A percentile compares a stretch with the other conserved stretches of the same genome.
Conservation (phyloP, 1,140 invertebrate species). For the Drosophila erecta region DNA sequence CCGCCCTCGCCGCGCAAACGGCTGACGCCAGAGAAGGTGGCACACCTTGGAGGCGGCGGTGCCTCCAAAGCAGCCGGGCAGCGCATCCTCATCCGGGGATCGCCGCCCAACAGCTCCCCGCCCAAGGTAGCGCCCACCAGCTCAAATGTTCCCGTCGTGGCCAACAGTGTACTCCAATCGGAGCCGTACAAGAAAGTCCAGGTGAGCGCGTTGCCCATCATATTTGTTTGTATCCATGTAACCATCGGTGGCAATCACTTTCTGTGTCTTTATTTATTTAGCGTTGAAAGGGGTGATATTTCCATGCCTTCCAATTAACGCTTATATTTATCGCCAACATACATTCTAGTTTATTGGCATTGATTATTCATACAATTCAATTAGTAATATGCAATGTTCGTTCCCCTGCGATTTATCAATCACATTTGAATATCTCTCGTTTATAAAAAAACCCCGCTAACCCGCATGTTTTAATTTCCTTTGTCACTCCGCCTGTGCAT, state of each 20-base stretch:
- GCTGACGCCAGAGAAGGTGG: slow-evolving; percentile 24
- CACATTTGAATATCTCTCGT: neutral
- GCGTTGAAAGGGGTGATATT: neutral
- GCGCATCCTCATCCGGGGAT: slow-evolving; percentile 15
- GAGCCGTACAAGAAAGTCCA: slow-evolving; percentile 75
- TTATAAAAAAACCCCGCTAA: neutral
- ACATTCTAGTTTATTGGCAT: neutral
- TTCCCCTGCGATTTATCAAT: neutral
- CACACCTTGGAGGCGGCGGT: slow-evolving; percentile 14
- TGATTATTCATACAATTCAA: too few relatives aligned
- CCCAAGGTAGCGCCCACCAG: slow-evolving; percentile 1
- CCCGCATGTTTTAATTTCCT: neutral
- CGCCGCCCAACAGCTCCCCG: neutral
- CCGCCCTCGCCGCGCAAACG: slow-evolving; percentile 34
- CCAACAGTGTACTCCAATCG: slow-evolving; percentile 62
- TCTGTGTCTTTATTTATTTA: neutral
- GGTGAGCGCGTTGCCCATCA: slow-evolving; percentile 27
- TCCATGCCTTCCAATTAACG: neutral
- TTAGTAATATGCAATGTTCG: too few relatives aligned
- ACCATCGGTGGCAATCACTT: neutral
- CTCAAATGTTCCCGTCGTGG: slow-evolving; percentile 22
- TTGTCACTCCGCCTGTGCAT: neutral
- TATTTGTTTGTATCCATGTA: neutral
- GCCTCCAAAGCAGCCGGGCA: slow-evolving; percentile 34
- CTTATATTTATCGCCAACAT: too few relatives aligned